Percentiles rank a stretch among this genome's conserved stretches.
phyloP scores from a whole-genome alignment of 1,140 invertebrate species.

The Megalonaias nervosa region DNA sequence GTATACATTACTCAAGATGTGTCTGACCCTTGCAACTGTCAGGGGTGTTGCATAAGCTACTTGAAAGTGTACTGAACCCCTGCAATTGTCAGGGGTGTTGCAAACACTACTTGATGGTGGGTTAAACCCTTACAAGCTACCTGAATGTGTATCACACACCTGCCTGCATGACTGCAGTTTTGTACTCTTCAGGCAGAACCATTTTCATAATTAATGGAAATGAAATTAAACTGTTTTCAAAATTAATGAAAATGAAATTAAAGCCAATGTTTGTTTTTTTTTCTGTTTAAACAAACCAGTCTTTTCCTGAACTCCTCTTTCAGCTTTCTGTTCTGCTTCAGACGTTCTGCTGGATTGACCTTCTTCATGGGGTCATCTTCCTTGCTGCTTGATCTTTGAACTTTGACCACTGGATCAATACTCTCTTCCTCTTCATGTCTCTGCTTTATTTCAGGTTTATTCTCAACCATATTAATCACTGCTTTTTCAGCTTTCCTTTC shows the following conservation, averaged over 20 bases:
- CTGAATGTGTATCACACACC: no score
- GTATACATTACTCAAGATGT: no score
- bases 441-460: constrained; percentile 3
- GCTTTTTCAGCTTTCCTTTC: not conserved
- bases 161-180: not conserved
- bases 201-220: not conserved
- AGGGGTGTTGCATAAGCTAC: not conserved
- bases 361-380: constrained; percentile 28
- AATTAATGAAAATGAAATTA: not conserved
- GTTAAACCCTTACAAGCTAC: no score
- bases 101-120: no score
- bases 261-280: not conserved
- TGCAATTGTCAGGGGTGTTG: not conserved
- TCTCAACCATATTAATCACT: constrained; percentile 29
- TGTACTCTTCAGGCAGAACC: not conserved
- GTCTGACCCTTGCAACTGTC: not conserved
- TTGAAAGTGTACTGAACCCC: not conserved
- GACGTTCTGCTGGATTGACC: constrained; percentile 36
- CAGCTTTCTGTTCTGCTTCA: constrained; percentile 54
- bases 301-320: constrained; percentile 59
- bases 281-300: constrained; percentile 35
- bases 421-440: constrained; percentile 16
- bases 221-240: not conserved
- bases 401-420: constrained; percentile 24
- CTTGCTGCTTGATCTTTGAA: constrained; percentile 36